Evolutionary conservation across 2,113 vertebrate genomes (phyloP).

Genomic region (Pholis gunnellus): DNA sequence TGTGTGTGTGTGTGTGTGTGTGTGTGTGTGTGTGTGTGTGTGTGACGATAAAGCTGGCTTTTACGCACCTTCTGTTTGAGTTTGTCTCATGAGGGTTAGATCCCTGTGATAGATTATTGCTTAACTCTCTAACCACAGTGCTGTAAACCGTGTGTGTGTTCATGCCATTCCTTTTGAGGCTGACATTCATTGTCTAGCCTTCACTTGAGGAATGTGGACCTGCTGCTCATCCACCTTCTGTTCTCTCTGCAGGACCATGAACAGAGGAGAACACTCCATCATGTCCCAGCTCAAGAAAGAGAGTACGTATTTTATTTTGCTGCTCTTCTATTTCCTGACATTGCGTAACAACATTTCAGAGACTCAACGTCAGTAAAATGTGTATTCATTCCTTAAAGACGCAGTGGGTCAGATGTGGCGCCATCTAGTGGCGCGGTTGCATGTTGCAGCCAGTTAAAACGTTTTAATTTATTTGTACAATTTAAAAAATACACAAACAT

Average conservation of each 20-base stretch:
- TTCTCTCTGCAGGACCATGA: constrained; percentile 90
- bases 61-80: background rate
- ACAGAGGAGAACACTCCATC: constrained; percentile 94
- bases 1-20: background rate
- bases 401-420: background rate
- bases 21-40: background rate
- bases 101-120: background rate
- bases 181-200: background rate
- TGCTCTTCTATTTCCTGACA: background rate
- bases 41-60: background rate
- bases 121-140: background rate
- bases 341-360: background rate
- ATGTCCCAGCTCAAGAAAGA: constrained; percentile 90
- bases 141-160: background rate
- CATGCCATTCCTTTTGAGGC: background rate
- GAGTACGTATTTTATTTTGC: constrained; percentile 82
- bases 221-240: background rate
- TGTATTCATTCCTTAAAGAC: background rate
- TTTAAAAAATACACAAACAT: too few species aligned
- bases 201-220: constrained; percentile 15
- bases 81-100: constrained; percentile 3
- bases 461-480: too few species aligned
- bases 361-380: background rate
- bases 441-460: background rate
- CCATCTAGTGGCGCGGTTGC: background rate